These are phyloP conservation scores for Sebastes aleutianus DNA, from an alignment of 2,797 vertebrate genomes.

Conservation along the genomic window DNA sequence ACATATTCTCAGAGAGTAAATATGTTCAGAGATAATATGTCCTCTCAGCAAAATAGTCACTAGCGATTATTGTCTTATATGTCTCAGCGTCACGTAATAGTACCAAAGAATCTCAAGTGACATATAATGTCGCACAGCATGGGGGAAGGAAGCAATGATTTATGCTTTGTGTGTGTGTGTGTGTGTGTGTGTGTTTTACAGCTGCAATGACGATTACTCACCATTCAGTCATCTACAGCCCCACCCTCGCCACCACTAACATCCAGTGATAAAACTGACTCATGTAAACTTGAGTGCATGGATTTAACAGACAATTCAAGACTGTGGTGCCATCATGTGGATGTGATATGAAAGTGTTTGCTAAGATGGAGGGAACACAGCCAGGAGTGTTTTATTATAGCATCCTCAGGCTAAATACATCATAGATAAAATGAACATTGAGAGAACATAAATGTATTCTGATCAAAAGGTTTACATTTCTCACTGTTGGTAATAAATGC, in stretches of 20 bases:
- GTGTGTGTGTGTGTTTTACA: background rate
- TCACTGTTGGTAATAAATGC: background rate
- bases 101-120: background rate
- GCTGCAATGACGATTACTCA: conserved; percentile 42
- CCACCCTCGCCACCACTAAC: conserved; percentile 7
- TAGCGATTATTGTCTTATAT: background rate
- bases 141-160: conserved; percentile 22
- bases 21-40: background rate
- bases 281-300: background rate
- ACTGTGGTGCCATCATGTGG: conserved; percentile 46
- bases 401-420: background rate
- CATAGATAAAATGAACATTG: background rate
- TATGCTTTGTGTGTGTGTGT: background rate
- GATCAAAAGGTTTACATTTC: background rate
- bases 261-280: background rate
- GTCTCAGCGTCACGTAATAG: background rate
- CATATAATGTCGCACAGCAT: background rate
- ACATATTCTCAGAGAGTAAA: background rate
- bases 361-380: background rate
- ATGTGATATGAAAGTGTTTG: background rate
- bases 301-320: background rate
- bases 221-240: conserved; percentile 19
- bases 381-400: background rate
- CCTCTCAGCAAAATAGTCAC: background rate
- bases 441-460: background rate